phyloP scores from a whole-genome alignment of 92 coral and sea anemone species.

The Epizoanthus stellaris region DNA sequence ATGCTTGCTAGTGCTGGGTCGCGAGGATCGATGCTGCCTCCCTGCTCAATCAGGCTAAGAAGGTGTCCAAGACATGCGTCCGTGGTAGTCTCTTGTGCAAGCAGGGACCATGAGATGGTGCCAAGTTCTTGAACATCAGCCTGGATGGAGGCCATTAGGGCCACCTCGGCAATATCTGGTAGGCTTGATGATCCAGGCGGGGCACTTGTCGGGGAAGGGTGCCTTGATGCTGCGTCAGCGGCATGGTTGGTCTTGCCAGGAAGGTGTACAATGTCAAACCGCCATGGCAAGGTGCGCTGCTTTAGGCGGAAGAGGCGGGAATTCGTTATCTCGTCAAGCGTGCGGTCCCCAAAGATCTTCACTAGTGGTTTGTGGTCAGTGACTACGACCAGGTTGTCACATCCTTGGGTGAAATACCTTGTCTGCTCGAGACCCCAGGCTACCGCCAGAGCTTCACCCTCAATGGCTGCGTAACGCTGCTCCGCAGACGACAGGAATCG shows the following conservation, averaged over 20 bases:
- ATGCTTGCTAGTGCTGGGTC: neutral
- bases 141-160: neutral
- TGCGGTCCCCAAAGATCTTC: constrained; percentile 61
- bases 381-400: constrained; percentile 51
- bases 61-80: constrained; percentile 1
- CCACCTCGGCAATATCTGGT: neutral
- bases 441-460: constrained; percentile 59
- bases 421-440: constrained; percentile 81
- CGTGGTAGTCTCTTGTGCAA: neutral
- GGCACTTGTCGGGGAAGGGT: constrained; percentile 24
- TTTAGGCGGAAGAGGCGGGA: constrained; percentile 59
- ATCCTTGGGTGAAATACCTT: constrained; percentile 43
- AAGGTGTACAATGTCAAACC: constrained; percentile 29
- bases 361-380: constrained; percentile 59
- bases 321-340: constrained; percentile 59
- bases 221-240: constrained; percentile 43
- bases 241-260: constrained; percentile 46
- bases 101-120: constrained; percentile 2
- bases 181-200: neutral
- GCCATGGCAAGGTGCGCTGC: constrained; percentile 44
- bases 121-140: neutral
- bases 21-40: neutral
- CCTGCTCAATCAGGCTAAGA: neutral
- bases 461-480: constrained; percentile 62
- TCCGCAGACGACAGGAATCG: constrained; percentile 73